Evolutionary conservation across 2,888 invertebrate genomes (phyloP).

Genomic region (Meghimatium bilineatum): DNA sequence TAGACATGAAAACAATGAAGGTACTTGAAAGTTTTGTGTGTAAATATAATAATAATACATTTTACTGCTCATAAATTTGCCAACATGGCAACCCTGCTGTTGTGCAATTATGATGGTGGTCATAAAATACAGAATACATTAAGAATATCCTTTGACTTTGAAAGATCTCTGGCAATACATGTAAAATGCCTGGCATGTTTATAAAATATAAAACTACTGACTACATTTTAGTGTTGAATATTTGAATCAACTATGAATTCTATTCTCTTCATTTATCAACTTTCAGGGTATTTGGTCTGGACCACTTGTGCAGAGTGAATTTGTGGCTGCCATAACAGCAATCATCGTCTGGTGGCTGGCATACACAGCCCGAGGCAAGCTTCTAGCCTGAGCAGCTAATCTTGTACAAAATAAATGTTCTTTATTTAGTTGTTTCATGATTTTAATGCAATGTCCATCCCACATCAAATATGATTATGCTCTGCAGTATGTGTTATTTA

Average conservation of each 20-base stretch:
- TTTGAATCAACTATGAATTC: not conserved
- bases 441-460: not conserved
- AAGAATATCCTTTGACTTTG: too few species aligned
- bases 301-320: conserved; percentile 94
- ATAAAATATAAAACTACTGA: not conserved
- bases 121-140: too few species aligned
- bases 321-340: conserved; percentile 88
- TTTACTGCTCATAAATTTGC: too few species aligned
- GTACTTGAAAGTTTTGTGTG: too few species aligned
- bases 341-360: conserved; percentile 91
- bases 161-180: too few species aligned
- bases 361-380: conserved; percentile 83
- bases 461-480: not conserved
- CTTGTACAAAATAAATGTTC: not conserved
- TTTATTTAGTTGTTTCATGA: not conserved
- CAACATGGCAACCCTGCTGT: too few species aligned
- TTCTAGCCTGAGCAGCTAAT: conserved; percentile 27
- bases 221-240: not conserved
- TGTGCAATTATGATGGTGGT: too few species aligned
- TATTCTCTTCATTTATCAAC: conserved; percentile 34
- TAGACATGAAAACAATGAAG: too few species aligned
- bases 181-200: too few species aligned
- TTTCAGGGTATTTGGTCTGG: conserved; percentile 88
- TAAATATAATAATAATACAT: too few species aligned
- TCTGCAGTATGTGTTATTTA: not conserved